Conservation (phyloP, 2,797 vertebrate genomes). For the Hyperoplus lanceolatus region DNA sequence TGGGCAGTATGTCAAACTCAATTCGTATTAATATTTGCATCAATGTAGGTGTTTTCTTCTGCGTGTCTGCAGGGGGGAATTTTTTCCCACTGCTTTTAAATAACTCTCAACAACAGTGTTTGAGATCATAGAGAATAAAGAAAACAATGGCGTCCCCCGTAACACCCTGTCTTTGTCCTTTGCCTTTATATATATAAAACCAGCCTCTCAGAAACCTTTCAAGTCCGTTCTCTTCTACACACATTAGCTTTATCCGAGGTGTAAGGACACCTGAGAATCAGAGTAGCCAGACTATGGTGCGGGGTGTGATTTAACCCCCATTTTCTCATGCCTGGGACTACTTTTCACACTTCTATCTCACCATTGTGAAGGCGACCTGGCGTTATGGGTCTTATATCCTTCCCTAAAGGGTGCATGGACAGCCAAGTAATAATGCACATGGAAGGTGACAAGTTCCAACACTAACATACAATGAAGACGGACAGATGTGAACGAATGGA, state of each 20-base stretch:
- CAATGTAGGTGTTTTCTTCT: slow-evolving; percentile 7
- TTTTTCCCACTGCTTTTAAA: slow-evolving; percentile 13
- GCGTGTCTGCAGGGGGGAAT: not conserved
- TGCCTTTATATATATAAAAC: slow-evolving; percentile 24
- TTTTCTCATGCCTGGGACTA: slow-evolving; percentile 54
- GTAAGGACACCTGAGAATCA: slow-evolving; percentile 68
- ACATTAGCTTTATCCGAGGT: slow-evolving; percentile 73
- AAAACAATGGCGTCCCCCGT: slow-evolving; percentile 14
- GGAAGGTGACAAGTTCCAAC: not conserved
- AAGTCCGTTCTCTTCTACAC: slow-evolving; percentile 38
- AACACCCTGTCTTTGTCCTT: slow-evolving; percentile 39
- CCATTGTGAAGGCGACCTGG: slow-evolving; percentile 41
- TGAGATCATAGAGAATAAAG: slow-evolving; percentile 16
- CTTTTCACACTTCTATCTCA: slow-evolving; percentile 71
- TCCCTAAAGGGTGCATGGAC: slow-evolving; percentile 30
- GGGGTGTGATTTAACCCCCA: slow-evolving; percentile 60
- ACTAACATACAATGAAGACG: not conserved
- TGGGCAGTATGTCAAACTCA: not conserved
- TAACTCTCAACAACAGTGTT: slow-evolving; percentile 34
- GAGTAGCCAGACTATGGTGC: slow-evolving; percentile 67
- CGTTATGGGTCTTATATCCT: slow-evolving; percentile 50
- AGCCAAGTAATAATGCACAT: slow-evolving; percentile 16
- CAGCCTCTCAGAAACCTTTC: slow-evolving; percentile 42
- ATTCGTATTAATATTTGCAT: not conserved
- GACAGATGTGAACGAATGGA: slow-evolving; percentile 32